Evolutionary conservation across 2,888 invertebrate species (phyloP).

Genomic region (Stenotaenia linearis): DNA sequence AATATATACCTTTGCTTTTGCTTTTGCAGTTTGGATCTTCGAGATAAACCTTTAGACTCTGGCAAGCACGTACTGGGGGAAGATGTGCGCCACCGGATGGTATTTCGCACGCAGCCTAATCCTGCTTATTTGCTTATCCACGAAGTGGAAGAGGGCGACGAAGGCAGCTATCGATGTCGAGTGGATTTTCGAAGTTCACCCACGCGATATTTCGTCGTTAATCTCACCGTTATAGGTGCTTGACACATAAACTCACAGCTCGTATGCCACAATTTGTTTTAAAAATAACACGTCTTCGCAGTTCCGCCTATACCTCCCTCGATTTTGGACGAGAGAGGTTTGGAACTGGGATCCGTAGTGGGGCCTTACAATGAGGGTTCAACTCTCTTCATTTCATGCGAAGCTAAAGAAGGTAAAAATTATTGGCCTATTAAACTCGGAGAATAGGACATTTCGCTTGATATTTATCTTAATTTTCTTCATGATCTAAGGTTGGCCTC

Average conservation of each 20-base stretch:
- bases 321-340: slow-evolving; percentile 76
- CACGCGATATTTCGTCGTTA: slow-evolving; percentile 80
- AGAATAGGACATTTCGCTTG: neutral
- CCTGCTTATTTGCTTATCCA: slow-evolving; percentile 62
- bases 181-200: slow-evolving; percentile 86
- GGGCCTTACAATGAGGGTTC: slow-evolving; percentile 75
- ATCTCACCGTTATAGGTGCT: slow-evolving; percentile 81
- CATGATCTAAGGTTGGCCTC: slow-evolving; percentile 61
- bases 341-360: slow-evolving; percentile 62
- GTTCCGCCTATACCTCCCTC: slow-evolving; percentile 73
- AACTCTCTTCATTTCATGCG: slow-evolving; percentile 73
- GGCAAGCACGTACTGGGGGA: slow-evolving; percentile 17
- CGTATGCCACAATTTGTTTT: neutral
- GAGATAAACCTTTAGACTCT: slow-evolving; percentile 30
- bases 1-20: neutral
- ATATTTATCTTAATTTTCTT: slow-evolving; percentile 1
- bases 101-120: slow-evolving; percentile 16
- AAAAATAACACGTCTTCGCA: slow-evolving; percentile 46
- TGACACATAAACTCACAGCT: neutral
- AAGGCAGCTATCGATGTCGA: slow-evolving; percentile 81
- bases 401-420: slow-evolving; percentile 72
- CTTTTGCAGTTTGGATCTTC: slow-evolving; percentile 29
- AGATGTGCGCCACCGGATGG: slow-evolving; percentile 28
- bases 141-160: slow-evolving; percentile 79
- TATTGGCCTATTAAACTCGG: neutral